These are phyloP conservation scores for Octodonta nipae DNA, from an alignment of 2,888 invertebrate species.

Conservation along the genomic window DNA sequence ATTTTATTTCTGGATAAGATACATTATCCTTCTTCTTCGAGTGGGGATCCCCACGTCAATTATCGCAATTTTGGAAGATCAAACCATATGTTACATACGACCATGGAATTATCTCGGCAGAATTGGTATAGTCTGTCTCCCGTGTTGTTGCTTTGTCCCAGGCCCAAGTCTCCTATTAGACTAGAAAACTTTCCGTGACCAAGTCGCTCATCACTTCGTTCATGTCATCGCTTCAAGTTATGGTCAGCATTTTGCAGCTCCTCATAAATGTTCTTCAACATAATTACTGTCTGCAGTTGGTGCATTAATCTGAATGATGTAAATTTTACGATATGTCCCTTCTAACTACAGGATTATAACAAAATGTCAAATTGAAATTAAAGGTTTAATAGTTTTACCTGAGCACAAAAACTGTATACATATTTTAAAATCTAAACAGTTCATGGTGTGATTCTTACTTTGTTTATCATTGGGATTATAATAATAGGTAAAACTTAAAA, in stretches of 20 bases:
- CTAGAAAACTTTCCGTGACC: background rate
- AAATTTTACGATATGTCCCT: no score
- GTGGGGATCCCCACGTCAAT: background rate
- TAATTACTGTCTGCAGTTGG: background rate
- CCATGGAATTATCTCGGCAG: slow-evolving; percentile 1
- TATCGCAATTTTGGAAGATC: background rate
- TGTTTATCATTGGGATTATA: no score
- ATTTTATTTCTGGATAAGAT: background rate
- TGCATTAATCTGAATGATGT: no score
- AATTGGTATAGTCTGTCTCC: slow-evolving; percentile 1
- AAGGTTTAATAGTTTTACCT: no score
- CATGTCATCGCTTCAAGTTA: slow-evolving; percentile 1
- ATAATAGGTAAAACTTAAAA: no score
- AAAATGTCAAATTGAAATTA: no score
- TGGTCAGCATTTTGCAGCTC: slow-evolving; percentile 1
- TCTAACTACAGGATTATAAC: no score
- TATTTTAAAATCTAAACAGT: no score
- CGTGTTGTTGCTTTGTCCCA: background rate
- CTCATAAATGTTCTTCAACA: background rate
- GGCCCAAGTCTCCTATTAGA: background rate
- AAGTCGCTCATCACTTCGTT: no score
- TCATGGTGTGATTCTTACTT: no score
- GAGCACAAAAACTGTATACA: no score
- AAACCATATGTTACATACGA: slow-evolving; percentile 1
- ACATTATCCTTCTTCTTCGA: background rate